Evolutionary conservation across 2,888 invertebrate species (phyloP).

Genomic region (Heliconius ismenius): DNA sequence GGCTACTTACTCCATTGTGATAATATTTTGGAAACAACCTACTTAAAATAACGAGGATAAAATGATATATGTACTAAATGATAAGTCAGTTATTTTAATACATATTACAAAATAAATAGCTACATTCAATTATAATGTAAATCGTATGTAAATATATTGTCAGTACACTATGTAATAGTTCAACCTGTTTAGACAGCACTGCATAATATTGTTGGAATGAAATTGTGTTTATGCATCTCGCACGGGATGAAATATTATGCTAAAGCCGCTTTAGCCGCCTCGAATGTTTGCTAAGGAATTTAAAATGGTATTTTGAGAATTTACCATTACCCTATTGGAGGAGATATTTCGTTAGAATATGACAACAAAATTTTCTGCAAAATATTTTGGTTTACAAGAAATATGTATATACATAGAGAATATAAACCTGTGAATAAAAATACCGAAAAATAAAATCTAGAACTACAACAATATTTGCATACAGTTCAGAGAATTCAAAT

Average conservation of each 20-base stretch:
- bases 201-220: slow-evolving; percentile 31
- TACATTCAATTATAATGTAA: slow-evolving; percentile 21
- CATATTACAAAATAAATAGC: not conserved
- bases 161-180: slow-evolving; percentile 19
- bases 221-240: slow-evolving; percentile 29
- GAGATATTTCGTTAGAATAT: not conserved
- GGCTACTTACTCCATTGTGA: no score
- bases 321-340: slow-evolving; percentile 6
- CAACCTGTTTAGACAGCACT: slow-evolving; percentile 30
- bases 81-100: not conserved
- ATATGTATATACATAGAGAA: no score
- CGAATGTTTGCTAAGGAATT: slow-evolving; percentile 12
- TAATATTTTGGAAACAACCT: not conserved
- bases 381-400: not conserved
- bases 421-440: not conserved
- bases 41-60: not conserved
- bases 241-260: slow-evolving; percentile 23
- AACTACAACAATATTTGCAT: slow-evolving; percentile 1
- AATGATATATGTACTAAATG: not conserved
- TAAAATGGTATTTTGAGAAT: slow-evolving; percentile 15
- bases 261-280: slow-evolving; percentile 20
- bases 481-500: not conserved
- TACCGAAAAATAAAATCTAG: not conserved
- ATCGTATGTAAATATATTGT: slow-evolving; percentile 29
- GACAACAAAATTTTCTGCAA: not conserved